Evolutionary conservation across 2,113 vertebrate genomes (phyloP).

Genomic region (Dicrurus megarhynchus): DNA sequence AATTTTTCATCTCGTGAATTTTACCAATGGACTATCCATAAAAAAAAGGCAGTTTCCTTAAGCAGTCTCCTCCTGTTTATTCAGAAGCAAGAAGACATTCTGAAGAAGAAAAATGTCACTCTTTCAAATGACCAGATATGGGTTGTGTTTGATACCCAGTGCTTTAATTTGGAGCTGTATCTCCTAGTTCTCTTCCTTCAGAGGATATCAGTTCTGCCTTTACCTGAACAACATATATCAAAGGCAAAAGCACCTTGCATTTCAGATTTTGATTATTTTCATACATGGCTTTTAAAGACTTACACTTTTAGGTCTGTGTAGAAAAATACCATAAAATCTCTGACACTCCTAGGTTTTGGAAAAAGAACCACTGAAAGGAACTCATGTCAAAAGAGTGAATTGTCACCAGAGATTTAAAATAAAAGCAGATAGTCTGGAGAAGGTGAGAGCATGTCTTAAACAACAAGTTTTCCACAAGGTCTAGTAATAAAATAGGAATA

Average conservation of each 20-base stretch:
- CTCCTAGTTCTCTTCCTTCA: neutral
- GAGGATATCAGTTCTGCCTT: neutral
- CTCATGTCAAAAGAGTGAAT: neutral
- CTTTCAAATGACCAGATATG: neutral
- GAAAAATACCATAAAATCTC: neutral
- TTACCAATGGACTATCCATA: neutral
- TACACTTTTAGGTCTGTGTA: neutral
- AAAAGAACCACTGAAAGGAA: neutral
- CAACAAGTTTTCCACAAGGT: neutral
- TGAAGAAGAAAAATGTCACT: neutral
- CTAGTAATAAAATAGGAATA: neutral
- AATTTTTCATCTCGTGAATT: neutral
- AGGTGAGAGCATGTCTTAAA: neutral
- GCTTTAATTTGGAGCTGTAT: neutral
- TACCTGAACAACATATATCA: neutral
- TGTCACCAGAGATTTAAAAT: neutral
- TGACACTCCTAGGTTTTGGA: neutral
- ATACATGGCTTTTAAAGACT: neutral
- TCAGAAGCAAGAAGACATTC: neutral
- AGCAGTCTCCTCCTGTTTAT: neutral
- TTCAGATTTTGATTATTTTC: neutral
- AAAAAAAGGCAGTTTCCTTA: neutral
- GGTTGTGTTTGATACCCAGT: neutral
- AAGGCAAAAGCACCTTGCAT: neutral
- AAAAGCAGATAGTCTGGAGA: neutral